Conservation (phyloP, 2,113 vertebrate genomes). For the Epinephelus cyanopodus region DNA sequence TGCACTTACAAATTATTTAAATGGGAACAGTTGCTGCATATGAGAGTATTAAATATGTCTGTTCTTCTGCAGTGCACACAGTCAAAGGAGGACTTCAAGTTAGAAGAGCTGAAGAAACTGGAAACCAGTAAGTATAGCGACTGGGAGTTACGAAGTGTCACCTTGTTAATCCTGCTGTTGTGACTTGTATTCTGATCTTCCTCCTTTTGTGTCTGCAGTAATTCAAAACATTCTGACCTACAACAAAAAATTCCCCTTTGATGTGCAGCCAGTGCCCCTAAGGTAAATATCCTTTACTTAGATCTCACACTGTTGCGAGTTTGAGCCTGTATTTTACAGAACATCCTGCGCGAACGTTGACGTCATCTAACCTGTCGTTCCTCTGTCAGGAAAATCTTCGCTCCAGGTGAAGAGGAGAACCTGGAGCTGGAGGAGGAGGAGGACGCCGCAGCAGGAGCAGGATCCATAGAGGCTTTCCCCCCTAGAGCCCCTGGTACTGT, state of each 20-base stretch:
- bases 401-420: conserved; percentile 97
- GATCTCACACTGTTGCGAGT: not conserved
- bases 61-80: conserved; percentile 88
- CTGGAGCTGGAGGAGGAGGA: conserved; percentile 96
- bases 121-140: conserved; percentile 89
- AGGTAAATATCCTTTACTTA: conserved; percentile 85
- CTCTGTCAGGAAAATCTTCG: conserved; percentile 92
- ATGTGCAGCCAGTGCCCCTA: conserved; percentile 96
- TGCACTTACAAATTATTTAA: too few species aligned
- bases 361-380: not conserved
- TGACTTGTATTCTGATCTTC: conserved; percentile 2
- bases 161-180: not conserved
- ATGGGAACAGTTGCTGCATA: too few species aligned
- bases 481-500: conserved; percentile 90
- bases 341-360: not conserved
- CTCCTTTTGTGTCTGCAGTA: conserved; percentile 84
- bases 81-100: conserved; percentile 94
- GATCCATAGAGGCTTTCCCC: conserved; percentile 89
- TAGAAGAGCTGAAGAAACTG: conserved; percentile 97
- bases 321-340: not conserved
- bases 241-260: conserved; percentile 98
- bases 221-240: conserved; percentile 95
- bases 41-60: conserved; percentile 2
- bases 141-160: not conserved
- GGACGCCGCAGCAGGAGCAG: conserved; percentile 88